These are phyloP conservation scores for Danio rerio DNA, from an alignment of 2,113 vertebrate species.

Conservation along the genomic window DNA sequence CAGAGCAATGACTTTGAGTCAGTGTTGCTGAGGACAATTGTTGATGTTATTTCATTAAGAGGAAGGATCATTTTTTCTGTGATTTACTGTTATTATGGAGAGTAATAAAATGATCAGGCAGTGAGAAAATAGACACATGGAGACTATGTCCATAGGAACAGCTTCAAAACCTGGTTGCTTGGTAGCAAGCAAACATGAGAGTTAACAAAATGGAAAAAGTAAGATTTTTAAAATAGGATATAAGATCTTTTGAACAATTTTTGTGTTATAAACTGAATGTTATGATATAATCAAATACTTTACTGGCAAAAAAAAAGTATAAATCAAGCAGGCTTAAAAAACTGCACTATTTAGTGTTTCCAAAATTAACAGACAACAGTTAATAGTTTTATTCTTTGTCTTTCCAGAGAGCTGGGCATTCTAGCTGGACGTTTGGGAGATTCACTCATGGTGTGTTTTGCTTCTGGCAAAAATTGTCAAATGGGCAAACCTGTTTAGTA, in stretches of 20 bases:
- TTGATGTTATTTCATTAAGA: not conserved
- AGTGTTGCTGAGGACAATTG: not conserved
- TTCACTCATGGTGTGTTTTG: conserved; percentile 91
- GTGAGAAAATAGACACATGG: not conserved
- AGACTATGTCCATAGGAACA: not conserved
- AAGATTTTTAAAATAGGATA: too few species aligned
- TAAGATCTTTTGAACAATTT: too few species aligned
- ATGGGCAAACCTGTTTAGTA: not conserved
- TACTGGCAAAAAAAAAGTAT: not conserved
- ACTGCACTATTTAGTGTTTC: not conserved
- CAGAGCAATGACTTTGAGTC: not conserved
- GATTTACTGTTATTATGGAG: not conserved
- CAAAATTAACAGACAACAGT: not conserved
- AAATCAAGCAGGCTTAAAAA: too few species aligned
- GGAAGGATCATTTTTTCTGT: not conserved
- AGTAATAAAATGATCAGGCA: not conserved
- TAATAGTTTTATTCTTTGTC: conserved; percentile 69
- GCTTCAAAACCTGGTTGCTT: conserved; percentile 40
- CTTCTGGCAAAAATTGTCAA: conserved; percentile 48
- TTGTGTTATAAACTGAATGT: too few species aligned
- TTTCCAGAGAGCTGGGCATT: conserved; percentile 88
- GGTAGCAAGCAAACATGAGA: conserved; percentile 32
- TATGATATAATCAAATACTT: not conserved
- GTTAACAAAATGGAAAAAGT: too few species aligned
- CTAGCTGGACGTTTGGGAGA: conserved; percentile 84